Conservation (phyloP, 2,888 invertebrate genomes). For the Hedya salicella region DNA sequence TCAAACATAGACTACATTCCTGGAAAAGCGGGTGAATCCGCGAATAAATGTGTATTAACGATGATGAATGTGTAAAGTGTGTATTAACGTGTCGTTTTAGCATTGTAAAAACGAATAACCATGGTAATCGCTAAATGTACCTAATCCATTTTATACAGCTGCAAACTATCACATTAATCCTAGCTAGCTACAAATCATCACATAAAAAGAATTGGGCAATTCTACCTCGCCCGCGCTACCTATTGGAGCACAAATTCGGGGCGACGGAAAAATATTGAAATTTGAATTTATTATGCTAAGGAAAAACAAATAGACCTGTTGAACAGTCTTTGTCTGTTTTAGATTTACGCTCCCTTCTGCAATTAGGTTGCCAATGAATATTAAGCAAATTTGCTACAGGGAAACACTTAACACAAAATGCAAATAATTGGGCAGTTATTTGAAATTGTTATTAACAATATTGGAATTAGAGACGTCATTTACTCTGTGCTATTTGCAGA, state of each 20-base stretch:
- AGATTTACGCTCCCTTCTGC: constrained; percentile 31
- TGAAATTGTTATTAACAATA: constrained; percentile 2
- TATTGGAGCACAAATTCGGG: constrained; percentile 24
- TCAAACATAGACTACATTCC: too few relatives aligned
- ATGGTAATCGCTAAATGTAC: not conserved
- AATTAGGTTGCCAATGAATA: constrained; percentile 35
- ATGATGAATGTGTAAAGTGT: too few relatives aligned
- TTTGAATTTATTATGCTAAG: constrained; percentile 36
- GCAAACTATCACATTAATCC: constrained; percentile 17
- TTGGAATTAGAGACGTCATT: constrained; percentile 5
- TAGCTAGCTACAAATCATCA: constrained; percentile 30
- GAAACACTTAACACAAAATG: constrained; percentile 13
- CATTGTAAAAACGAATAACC: too few relatives aligned
- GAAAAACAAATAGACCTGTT: constrained; percentile 40
- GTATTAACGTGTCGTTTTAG: too few relatives aligned
- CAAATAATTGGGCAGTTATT: not conserved
- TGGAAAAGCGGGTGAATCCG: too few relatives aligned
- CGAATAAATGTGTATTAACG: too few relatives aligned
- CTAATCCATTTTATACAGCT: not conserved
- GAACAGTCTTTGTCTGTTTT: constrained; percentile 27
- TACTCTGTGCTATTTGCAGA: not conserved
- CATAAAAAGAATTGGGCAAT: constrained; percentile 34
- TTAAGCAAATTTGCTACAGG: constrained; percentile 13
- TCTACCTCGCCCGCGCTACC: constrained; percentile 19
- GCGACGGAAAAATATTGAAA: constrained; percentile 37